phyloP scores from a whole-genome alignment of 2,797 vertebrate species.

The Pseudomugil tenellus region DNA sequence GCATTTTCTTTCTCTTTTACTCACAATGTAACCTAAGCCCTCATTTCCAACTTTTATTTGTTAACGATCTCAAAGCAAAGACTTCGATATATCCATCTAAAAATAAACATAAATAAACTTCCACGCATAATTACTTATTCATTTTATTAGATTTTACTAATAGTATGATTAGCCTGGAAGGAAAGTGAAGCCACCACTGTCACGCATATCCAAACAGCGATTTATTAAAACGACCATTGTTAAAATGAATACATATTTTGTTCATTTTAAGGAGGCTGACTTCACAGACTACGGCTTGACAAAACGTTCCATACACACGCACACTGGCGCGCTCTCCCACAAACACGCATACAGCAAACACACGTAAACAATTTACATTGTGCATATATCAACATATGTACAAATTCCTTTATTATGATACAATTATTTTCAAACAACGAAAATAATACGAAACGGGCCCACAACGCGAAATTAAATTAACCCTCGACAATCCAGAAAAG shows the following conservation, averaged over 20 bases:
- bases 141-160: too few species aligned
- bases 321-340: constrained; percentile 6
- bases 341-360: constrained; percentile 18
- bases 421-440: constrained; percentile 57
- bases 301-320: constrained; percentile 56
- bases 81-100: neutral
- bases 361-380: constrained; percentile 77
- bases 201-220: constrained; percentile 64
- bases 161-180: constrained; percentile 1
- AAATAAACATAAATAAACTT: neutral
- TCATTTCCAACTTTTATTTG: neutral
- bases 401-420: constrained; percentile 67
- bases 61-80: neutral
- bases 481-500: constrained; percentile 7
- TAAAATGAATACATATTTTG: constrained; percentile 68
- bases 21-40: neutral
- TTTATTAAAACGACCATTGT: constrained; percentile 78
- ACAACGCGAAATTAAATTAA: constrained; percentile 35
- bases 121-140: neutral
- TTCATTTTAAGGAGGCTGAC: constrained; percentile 61
- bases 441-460: constrained; percentile 38
- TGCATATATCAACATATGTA: constrained; percentile 79
- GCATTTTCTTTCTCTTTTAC: neutral
- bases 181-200: constrained; percentile 45
- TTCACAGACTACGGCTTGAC: constrained; percentile 62